Conservation (phyloP, 2,113 vertebrate genomes). For the Platichthys flesus region DNA sequence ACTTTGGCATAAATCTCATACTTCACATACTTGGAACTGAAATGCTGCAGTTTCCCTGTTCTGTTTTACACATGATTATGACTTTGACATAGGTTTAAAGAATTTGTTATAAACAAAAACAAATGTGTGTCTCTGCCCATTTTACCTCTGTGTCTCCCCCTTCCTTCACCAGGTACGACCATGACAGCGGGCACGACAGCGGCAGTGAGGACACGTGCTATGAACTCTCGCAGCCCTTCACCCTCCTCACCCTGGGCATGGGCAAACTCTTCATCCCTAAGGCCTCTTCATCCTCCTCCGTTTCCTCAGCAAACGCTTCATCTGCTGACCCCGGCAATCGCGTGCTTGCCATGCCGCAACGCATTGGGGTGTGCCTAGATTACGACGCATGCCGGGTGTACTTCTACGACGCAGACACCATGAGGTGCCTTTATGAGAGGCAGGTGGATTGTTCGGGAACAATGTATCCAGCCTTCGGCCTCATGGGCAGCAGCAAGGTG, state of each 20-base stretch:
- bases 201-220: constrained; percentile 94
- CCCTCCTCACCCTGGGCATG: constrained; percentile 93
- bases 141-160: not conserved
- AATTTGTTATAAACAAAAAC: too few relatives aligned
- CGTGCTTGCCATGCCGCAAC: constrained; percentile 87
- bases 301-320: constrained; percentile 76
- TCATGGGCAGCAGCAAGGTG: constrained; percentile 91
- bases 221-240: constrained; percentile 91
- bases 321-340: constrained; percentile 83
- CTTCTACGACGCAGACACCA: constrained; percentile 90
- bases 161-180: constrained; percentile 86
- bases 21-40: too few relatives aligned
- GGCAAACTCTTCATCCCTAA: constrained; percentile 94
- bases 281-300: constrained; percentile 77
- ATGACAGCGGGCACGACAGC: constrained; percentile 98
- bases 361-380: constrained; percentile 93
- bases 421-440: constrained; percentile 94
- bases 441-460: constrained; percentile 92
- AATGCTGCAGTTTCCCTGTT: too few relatives aligned
- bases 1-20: too few relatives aligned
- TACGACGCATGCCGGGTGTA: constrained; percentile 89
- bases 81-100: not conserved
- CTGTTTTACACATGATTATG: not conserved
- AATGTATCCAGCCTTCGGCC: constrained; percentile 94
- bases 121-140: too few relatives aligned